Conservation (phyloP, 37 sponge, comb jelly and placozoan genomes). For the Eunapius fragilis region DNA sequence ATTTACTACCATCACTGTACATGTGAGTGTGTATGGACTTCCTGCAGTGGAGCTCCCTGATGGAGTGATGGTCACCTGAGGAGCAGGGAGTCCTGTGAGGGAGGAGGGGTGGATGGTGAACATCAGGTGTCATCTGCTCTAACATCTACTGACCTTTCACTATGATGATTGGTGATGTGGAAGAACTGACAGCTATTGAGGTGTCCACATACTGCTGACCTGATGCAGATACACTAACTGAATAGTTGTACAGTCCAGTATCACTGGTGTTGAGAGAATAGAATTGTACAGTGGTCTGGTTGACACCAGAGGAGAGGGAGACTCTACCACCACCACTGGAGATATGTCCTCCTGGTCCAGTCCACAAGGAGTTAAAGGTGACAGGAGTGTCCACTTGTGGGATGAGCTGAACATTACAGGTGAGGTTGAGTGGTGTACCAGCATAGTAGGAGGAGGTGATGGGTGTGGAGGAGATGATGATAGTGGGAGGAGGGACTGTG, state of each 20-base stretch:
- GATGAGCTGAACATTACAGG: background rate
- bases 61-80: background rate
- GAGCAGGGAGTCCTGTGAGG: background rate
- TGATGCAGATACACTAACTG: background rate
- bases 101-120: background rate
- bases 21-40: conserved; percentile 1
- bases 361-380: background rate
- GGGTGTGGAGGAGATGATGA: background rate
- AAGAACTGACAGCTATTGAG: background rate
- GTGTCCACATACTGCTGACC: background rate
- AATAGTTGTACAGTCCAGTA: background rate
- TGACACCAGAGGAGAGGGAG: background rate
- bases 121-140: background rate
- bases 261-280: background rate
- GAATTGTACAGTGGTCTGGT: background rate
- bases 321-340: background rate
- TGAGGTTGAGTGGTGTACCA: background rate
- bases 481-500: background rate
- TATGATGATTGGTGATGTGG: background rate
- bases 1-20: conserved; percentile 4
- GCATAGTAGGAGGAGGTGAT: background rate
- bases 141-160: background rate
- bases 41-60: background rate
- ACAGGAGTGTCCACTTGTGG: background rate
- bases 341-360: background rate